phyloP scores from a whole-genome alignment of 2,888 invertebrate species.

The Lomographa bimaculata region DNA sequence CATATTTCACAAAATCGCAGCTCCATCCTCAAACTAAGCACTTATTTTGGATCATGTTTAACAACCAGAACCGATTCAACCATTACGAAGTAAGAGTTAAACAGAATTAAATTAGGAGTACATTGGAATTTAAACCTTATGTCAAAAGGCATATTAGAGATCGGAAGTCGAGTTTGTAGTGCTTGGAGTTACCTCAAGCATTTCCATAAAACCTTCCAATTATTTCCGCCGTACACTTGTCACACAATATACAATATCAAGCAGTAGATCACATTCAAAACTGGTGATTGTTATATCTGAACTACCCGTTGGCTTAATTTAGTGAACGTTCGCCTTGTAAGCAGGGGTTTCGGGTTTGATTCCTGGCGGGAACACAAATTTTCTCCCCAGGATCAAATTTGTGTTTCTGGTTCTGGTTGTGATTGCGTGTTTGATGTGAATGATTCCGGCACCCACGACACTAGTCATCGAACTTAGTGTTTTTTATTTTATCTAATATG shows the following conservation, averaged over 20 bases:
- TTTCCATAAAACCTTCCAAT: conserved; percentile 69
- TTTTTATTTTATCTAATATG: too few species aligned
- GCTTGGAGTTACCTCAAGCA: conserved; percentile 42
- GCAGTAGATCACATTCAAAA: conserved; percentile 6
- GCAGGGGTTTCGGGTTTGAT: too few species aligned
- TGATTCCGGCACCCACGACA: too few species aligned
- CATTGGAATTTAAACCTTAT: conserved; percentile 45
- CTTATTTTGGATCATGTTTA: conserved; percentile 56
- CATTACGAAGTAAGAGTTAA: conserved; percentile 42
- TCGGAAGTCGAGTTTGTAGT: conserved; percentile 34
- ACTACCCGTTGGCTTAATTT: too few species aligned
- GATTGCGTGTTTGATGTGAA: too few species aligned
- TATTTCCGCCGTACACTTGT: conserved; percentile 55
- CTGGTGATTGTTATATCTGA: too few species aligned
- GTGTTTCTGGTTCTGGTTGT: too few species aligned
- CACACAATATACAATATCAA: background rate
- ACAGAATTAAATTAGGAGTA: conserved; percentile 38
- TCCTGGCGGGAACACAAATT: too few species aligned
- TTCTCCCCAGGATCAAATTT: too few species aligned
- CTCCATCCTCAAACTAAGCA: conserved; percentile 26
- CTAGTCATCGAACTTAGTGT: too few species aligned
- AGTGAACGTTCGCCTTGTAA: too few species aligned
- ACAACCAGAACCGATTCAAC: conserved; percentile 53
- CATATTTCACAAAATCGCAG: conserved; percentile 40
- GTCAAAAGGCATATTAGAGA: conserved; percentile 33